These are phyloP conservation scores for Ptychoptera albimana DNA, from an alignment of 2,888 invertebrate species.

Conservation along the genomic window DNA sequence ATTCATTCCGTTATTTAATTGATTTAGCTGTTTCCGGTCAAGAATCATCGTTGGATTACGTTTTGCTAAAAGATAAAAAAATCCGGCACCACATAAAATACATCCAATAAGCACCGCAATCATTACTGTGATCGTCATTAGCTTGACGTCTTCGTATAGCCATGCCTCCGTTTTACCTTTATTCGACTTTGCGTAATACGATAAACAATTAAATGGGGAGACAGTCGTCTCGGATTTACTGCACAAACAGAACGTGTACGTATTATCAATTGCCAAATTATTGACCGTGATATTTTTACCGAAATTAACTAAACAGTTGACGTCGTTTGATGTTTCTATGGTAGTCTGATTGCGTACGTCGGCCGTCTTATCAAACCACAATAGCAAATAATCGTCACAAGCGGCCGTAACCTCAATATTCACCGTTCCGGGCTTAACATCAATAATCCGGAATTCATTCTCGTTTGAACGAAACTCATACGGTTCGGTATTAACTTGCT, in stretches of 20 bases:
- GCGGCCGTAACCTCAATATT: background rate
- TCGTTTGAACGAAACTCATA: background rate
- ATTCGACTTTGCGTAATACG: background rate
- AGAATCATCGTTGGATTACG: too few relatives aligned
- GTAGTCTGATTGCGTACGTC: background rate
- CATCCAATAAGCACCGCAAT: background rate
- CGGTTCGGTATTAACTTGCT: background rate
- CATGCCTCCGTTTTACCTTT: background rate
- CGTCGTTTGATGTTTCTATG: background rate
- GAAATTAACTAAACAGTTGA: background rate
- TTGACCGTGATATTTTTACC: background rate
- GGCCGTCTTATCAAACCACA: background rate
- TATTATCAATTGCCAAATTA: background rate
- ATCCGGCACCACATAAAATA: too few relatives aligned
- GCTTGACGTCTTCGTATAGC: background rate
- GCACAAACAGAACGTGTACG: slow-evolving; percentile 1
- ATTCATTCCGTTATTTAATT: too few relatives aligned
- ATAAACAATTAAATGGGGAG: slow-evolving; percentile 1
- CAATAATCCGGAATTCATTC: background rate
- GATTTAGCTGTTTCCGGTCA: too few relatives aligned
- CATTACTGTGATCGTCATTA: background rate
- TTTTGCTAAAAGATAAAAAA: too few relatives aligned
- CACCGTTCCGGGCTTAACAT: background rate
- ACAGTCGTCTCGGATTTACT: background rate
- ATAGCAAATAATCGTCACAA: background rate